phyloP scores from a whole-genome alignment of 2,888 invertebrate species.

The Gisinianus flammeolus region DNA sequence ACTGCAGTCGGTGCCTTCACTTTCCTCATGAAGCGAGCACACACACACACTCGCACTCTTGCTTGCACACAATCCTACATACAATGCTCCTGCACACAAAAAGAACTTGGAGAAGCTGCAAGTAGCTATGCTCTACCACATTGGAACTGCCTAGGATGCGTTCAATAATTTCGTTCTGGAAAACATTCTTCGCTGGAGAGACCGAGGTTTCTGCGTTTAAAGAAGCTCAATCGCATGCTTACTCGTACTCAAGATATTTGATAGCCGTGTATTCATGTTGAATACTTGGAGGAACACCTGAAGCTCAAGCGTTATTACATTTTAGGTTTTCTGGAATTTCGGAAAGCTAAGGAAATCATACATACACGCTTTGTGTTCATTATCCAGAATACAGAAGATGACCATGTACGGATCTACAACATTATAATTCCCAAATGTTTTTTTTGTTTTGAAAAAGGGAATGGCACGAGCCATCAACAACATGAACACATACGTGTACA shows the following conservation, averaged over 20 bases:
- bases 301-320: slow-evolving; percentile 23
- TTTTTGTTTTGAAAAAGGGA: slow-evolving; percentile 16
- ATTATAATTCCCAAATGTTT: neutral
- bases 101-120: slow-evolving; percentile 32
- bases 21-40: neutral
- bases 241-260: neutral
- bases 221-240: slow-evolving; percentile 18
- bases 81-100: slow-evolving; percentile 6
- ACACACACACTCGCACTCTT: neutral
- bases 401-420: neutral
- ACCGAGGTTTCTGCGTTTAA: no score
- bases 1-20: neutral
- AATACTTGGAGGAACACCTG: slow-evolving; percentile 26
- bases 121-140: neutral
- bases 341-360: no score
- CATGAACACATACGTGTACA: slow-evolving; percentile 15
- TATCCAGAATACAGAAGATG: no score
- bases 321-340: neutral
- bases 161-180: slow-evolving; percentile 56
- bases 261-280: neutral
- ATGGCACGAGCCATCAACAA: slow-evolving; percentile 37
- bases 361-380: no score
- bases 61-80: neutral
- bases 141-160: slow-evolving; percentile 45
- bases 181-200: slow-evolving; percentile 34